These are phyloP conservation scores for Ferrisia virgata DNA, from an alignment of 2,888 invertebrate genomes.

Conservation along the genomic window DNA sequence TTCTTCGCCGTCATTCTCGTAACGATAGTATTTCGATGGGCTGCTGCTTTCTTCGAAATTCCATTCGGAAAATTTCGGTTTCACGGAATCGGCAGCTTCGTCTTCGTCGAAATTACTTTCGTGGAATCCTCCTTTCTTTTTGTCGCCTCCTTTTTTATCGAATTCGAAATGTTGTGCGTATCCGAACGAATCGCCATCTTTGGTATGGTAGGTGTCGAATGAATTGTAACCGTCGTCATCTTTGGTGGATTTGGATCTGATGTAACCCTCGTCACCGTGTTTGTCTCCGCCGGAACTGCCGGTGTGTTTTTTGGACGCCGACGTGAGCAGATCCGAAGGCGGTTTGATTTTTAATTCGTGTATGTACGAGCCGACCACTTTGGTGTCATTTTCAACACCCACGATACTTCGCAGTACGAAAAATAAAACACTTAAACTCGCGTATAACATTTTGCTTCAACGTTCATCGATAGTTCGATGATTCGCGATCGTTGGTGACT, in stretches of 20 bases:
- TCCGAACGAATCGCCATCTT: constrained; percentile 69
- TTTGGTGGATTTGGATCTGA: constrained; percentile 32
- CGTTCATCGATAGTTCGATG: constrained; percentile 7
- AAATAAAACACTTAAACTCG: constrained; percentile 6
- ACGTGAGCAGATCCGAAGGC: neutral
- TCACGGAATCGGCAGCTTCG: constrained; percentile 52
- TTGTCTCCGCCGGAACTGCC: constrained; percentile 23
- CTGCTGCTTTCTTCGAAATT: constrained; percentile 49
- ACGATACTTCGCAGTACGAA: neutral
- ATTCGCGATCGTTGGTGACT: constrained; percentile 6
- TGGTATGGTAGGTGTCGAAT: constrained; percentile 70
- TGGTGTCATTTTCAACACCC: constrained; percentile 33
- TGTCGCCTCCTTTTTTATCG: constrained; percentile 38
- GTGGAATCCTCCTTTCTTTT: constrained; percentile 49
- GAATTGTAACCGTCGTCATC: constrained; percentile 59
- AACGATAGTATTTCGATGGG: constrained; percentile 46
- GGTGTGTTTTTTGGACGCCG: constrained; percentile 1
- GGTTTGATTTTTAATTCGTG: constrained; percentile 16
- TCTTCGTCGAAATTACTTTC: constrained; percentile 53
- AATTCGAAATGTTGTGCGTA: constrained; percentile 60
- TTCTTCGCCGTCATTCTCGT: constrained; percentile 26
- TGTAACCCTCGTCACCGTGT: constrained; percentile 27
- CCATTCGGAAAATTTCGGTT: constrained; percentile 49
- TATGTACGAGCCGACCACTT: constrained; percentile 29
- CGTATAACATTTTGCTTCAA: constrained; percentile 20